Percentiles rank a stretch among this genome's conserved stretches.
phyloP scores from a whole-genome alignment of 2,113 vertebrate genomes.

The Sturnira hondurensis region DNA sequence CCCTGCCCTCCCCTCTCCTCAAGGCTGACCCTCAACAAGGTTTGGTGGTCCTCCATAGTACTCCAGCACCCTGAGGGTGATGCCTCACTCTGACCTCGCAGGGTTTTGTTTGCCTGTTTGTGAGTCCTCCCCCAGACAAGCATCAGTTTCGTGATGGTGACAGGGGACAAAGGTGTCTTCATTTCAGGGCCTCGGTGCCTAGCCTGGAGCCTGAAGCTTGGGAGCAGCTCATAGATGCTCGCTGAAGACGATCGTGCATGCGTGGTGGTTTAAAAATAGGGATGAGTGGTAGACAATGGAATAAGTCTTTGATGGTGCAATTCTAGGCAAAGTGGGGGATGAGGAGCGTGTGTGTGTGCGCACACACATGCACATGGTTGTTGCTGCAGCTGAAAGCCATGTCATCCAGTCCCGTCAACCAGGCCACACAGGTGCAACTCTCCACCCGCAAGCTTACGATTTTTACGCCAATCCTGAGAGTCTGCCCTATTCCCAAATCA shows the following conservation, averaged over 20 bases:
- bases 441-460: background rate
- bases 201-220: background rate
- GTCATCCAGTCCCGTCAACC: background rate
- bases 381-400: background rate
- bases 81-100: background rate
- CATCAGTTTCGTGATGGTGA: background rate
- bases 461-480: background rate
- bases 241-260: fast-evolving
- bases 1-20: background rate
- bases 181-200: background rate
- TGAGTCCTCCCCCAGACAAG: background rate
- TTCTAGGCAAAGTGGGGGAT: background rate
- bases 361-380: background rate
- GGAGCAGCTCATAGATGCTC: background rate
- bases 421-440: background rate
- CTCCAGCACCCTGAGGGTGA: background rate
- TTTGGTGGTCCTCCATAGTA: fast-evolving
- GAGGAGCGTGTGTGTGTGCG: background rate
- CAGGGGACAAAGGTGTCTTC: background rate
- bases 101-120: background rate
- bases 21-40: background rate
- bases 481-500: background rate
- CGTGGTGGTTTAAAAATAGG: background rate
- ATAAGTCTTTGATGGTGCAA: background rate
- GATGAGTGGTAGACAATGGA: background rate